Evolutionary conservation across 2,113 vertebrate genomes (phyloP), one percentile per base, ranked within the genome.

Genomic region (Anthoscopus minutus): DNA sequence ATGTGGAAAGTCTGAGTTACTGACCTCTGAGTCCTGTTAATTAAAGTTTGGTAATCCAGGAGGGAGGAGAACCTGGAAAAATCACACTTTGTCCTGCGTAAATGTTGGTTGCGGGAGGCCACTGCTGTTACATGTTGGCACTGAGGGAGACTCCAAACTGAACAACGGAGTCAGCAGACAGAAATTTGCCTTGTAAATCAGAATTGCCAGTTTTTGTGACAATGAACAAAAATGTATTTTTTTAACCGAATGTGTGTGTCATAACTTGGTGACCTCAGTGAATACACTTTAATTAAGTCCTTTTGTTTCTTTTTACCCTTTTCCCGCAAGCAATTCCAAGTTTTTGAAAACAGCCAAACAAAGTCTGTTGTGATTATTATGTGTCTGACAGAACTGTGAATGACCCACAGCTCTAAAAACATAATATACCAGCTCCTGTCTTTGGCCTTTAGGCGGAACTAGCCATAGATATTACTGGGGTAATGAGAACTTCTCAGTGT

Each of bases 201-300:
- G 66, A 92, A 70, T 87, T 81, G 92, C 88, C 16, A 76, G 50
- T n/a, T 92, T 96, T 94, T 96, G 92, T 8, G n/a, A 94, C 95
- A 87, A 88, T 48, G 95, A 96, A 94, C 86, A 94, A 85, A 93
- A 94, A 96, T 94, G 85, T 86, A 92, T 94, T 87, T 93, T 94
- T 97, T 95, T 42, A 96, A 94, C 95, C 82, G 86, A 91, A 91
- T 51, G 51, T 88, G 91, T 95, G 79, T 81, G 97, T 96, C 94
- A 65, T 96, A 95, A 93, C 89, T 87, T 30, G 9, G 94, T 91
- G 94, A 96, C 96, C 96, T 96, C 95, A 85, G 91, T 66, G 69
- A 89, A 80, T 88, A 22, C 1, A 0, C 44, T 93, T 91, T 96
- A 97, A 96, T 97, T 96, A 95, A 95, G 78, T 94, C 87, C 91